Evolutionary conservation across 1,140 invertebrate genomes (phyloP), one percentile per base, ranked within the genome.

Genomic region (Drosophila saltans): DNA sequence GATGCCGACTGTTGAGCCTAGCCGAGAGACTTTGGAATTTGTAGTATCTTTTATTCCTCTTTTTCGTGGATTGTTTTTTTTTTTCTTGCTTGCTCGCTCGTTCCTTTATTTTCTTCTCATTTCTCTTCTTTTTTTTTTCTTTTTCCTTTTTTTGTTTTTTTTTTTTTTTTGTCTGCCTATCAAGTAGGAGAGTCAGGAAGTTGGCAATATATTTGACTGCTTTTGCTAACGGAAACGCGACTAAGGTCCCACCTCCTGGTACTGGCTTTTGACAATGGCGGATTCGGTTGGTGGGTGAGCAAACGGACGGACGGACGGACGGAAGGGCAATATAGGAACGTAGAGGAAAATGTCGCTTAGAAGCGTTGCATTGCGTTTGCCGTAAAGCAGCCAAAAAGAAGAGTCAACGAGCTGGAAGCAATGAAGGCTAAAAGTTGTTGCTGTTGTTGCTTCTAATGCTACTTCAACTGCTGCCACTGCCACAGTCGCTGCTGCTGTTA

Each of bases 151-250:
- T 43, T 28, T n/a, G n/a, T n/a, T n/a, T 45, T 52, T 52, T n/a
- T n/a, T n/a, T 63, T 33, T 48, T 63, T 16, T 48, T 45, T 64
- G 66, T 66, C 63, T 76, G 75, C 81, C 81, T 75, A 69, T 66
- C 67, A 80, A 76, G 76, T 67, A 71, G 75, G 72, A 64, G 69
- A 58, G 69, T 66, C 82, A 86, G 84, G 84, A 88, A 88, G 85
- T 88, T 88, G 84, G 85, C 84, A 88, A 88, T 88, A 88, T 88
- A 88, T 88, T 88, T 88, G 85, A 88, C 85, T 88, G 74, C 85
- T 84, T 52, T 78, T 83, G 74, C 78, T 72, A 89, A 71, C 84
- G 85, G 84, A 88, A 89, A 75, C 84, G 80, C 80, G 69, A 81
- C 82, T 72, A 62, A 74, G 73, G 84, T 84, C 75, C 60, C 75